Evolutionary conservation across 2,113 vertebrate genomes (phyloP), one percentile per base, ranked within the genome.

Genomic region (Sander vitreus): DNA sequence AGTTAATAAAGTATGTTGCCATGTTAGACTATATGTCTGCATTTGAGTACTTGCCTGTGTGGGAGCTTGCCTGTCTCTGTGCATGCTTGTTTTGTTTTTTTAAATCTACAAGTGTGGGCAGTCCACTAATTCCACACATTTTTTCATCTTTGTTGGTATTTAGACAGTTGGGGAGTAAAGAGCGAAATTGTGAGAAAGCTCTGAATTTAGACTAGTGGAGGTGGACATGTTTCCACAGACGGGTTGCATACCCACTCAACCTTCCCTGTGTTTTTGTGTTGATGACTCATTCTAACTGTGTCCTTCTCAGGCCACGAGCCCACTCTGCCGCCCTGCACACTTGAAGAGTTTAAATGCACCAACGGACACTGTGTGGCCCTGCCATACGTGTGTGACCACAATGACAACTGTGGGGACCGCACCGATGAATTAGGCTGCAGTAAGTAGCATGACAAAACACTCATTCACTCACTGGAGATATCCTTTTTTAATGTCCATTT

Each of bases 341-440:
- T 93, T 68, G 93, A 96, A 11, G 95, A 99, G 94, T 99, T 97
- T 81, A 98, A 99, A 86, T 99, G 97, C 91, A 93, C 92, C 84
- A 97, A 96, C 50, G 96, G 95, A 68, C 93, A 93, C n/a, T 99
- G 97, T 25, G 93, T 99, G 88, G 84, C 96, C 3, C 78, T 97
- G 27, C 93, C 88, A 19, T 96, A 96, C 14, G 96, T 97, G 0
- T 99, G 97, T 76, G 97, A 99, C 89, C 95, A 97, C 91, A 95
- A 97, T 0, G 94, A 98, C 84, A 97, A 99, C 81, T 99, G 97
- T 86, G 97, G 96, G 36, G 96, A 98, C 76, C 95, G 71, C 62
- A 97, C 96, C 19, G 97, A 99, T 73, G 97, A 98, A 91, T 87
- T 92, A 0, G 97, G 97, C 67, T 99, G 97, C 95, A 97, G 97